These are phyloP conservation scores for Thunnus maccoyii DNA, from an alignment of 2,113 vertebrate species.

Conservation along the genomic window DNA sequence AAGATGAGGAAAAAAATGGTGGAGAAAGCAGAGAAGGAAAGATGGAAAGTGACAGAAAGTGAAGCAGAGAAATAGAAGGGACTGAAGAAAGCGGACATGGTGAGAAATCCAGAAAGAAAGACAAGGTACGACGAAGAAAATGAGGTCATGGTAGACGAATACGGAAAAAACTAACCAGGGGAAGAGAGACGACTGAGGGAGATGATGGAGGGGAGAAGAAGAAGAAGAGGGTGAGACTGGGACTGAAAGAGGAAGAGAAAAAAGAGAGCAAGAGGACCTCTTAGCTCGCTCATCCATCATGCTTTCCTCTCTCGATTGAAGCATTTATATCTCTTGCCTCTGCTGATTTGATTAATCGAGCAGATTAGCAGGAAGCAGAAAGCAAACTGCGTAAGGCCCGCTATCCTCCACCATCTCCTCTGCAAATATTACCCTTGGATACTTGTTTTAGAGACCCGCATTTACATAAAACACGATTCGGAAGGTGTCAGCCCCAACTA, in stretches of 20 bases:
- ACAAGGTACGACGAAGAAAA: not conserved
- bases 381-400: slow-evolving; percentile 34
- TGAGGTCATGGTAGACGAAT: too few species aligned
- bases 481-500: slow-evolving; percentile 59
- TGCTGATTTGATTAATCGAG: slow-evolving; percentile 76
- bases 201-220: not conserved
- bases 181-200: not conserved
- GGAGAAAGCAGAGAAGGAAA: not conserved
- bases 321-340: slow-evolving; percentile 57
- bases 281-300: slow-evolving; percentile 74
- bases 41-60: not conserved
- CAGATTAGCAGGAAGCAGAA: slow-evolving; percentile 69
- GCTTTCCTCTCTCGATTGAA: slow-evolving; percentile 68
- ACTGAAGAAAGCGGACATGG: not conserved
- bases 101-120: not conserved
- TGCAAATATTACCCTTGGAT: slow-evolving; percentile 58
- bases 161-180: too few species aligned
- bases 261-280: slow-evolving; percentile 50
- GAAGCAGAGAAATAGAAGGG: not conserved
- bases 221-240: not conserved
- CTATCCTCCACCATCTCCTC: slow-evolving; percentile 38
- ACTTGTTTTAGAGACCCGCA: slow-evolving; percentile 57
- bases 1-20: not conserved
- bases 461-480: slow-evolving; percentile 56
- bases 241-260: not conserved